These are phyloP conservation scores for Dromius quadrimaculatus DNA, from an alignment of 2,888 invertebrate genomes.

Conservation along the genomic window DNA sequence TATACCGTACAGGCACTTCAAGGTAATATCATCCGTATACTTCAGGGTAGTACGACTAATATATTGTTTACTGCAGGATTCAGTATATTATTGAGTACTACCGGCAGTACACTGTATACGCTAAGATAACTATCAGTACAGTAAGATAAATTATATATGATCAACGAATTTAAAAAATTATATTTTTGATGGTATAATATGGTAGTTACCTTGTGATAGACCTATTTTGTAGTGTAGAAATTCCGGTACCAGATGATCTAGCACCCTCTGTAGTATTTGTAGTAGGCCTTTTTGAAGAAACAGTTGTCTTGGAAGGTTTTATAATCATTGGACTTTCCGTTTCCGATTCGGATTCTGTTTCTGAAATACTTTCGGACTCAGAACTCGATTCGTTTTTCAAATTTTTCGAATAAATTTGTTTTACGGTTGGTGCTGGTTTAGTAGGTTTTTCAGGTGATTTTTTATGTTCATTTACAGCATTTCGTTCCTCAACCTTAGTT, in stretches of 20 bases:
- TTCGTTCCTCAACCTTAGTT: slow-evolving; percentile 36
- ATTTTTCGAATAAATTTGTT: slow-evolving; percentile 26
- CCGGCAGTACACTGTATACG: too few relatives aligned
- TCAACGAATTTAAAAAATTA: too few relatives aligned
- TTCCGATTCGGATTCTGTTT: slow-evolving; percentile 37
- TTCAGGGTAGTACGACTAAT: too few relatives aligned
- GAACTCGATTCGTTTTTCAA: slow-evolving; percentile 1
- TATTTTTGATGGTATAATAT: too few relatives aligned
- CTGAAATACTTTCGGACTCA: slow-evolving; percentile 13
- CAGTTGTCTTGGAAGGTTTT: slow-evolving; percentile 22
- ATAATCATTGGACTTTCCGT: slow-evolving; percentile 16
- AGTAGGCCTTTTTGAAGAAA: background rate
- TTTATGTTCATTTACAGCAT: background rate
- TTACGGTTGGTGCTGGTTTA: slow-evolving; percentile 14
- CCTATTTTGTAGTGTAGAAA: slow-evolving; percentile 57
- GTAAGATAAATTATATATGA: too few relatives aligned
- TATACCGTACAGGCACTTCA: too few relatives aligned
- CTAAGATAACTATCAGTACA: too few relatives aligned
- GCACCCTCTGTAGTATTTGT: background rate
- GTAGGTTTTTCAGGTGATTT: slow-evolving; percentile 9
- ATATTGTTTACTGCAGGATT: too few relatives aligned
- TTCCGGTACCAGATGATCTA: slow-evolving; percentile 10
- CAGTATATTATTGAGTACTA: too few relatives aligned
- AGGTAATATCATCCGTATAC: too few relatives aligned
- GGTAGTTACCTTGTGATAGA: slow-evolving; percentile 56